A percentile compares a stretch with the other conserved stretches of the same genome.
Conservation (phyloP, 2,888 invertebrate genomes). For the Diloba caeruleocephala region DNA sequence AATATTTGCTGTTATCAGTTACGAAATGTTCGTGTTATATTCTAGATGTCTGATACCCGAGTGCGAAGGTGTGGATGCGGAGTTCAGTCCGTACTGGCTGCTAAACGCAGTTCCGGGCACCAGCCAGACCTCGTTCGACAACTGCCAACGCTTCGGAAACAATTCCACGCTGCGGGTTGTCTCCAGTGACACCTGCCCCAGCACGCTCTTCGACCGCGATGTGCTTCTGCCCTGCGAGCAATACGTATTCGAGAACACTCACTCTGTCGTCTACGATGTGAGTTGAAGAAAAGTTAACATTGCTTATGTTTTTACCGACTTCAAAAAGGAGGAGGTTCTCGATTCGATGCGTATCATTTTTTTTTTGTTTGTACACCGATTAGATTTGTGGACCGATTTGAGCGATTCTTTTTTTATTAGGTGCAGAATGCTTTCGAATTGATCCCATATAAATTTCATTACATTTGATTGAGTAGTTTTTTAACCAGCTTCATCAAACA, state of each 20-base stretch:
- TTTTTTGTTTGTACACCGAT: no score
- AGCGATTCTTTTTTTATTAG: no score
- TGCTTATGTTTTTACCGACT: no score
- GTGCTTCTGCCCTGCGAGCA: slow-evolving; percentile 60
- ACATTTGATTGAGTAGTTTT: not conserved
- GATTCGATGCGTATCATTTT: no score
- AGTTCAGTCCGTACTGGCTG: slow-evolving; percentile 80
- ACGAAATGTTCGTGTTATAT: no score
- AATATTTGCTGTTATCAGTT: no score
- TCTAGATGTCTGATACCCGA: slow-evolving; percentile 70
- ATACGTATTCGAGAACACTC: slow-evolving; percentile 69
- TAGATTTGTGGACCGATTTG: no score
- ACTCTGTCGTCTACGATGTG: slow-evolving; percentile 77
- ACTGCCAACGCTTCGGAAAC: slow-evolving; percentile 78
- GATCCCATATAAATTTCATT: no score
- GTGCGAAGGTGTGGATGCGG: slow-evolving; percentile 62
- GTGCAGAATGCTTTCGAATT: no score
- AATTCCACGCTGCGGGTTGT: slow-evolving; percentile 14
- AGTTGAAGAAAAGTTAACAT: slow-evolving; percentile 42
- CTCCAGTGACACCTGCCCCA: slow-evolving; percentile 62
- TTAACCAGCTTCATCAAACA: no score
- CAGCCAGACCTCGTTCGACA: slow-evolving; percentile 67
- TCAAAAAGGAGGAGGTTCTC: no score
- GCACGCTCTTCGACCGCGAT: slow-evolving; percentile 63
- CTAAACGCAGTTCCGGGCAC: slow-evolving; percentile 76